Base-by-base conservation (phyloP, 1,140 invertebrate genomes). In the Drosophila sp. region DNA sequence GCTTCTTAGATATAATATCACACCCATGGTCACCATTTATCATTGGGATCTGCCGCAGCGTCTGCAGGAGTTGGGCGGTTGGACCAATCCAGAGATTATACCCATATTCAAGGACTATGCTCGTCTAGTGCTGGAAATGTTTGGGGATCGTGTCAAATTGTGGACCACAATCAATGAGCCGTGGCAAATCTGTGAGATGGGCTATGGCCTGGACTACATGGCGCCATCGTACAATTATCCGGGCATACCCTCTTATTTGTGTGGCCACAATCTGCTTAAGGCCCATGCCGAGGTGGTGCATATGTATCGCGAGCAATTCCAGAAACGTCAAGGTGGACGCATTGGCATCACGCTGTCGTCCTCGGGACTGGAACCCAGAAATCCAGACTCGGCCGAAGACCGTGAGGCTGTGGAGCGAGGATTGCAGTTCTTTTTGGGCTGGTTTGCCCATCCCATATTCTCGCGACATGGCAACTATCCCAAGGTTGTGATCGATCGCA, bases 131-230 rank as follows among this genome's bases (percentile, higher is more conserved):
- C 94, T 95, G 60, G 91, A 93, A 40, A 92, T 92, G 65, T 95
- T 94, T 69, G 95, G 94, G 0, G 93, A 94, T 84, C 92, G 94
- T 70, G 94, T 95, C 0, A 94, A 93, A 70, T 70, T 94, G 66
- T 96, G 95, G 95, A 94, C 95, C 1, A 96, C 96, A 0, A 94
- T 96, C 68, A 96, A 96, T 86, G 95, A 96, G 87, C 95, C 95
- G 3, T 94, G 94, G 92, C 94, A 95, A 69, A 93, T 94, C 3
- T 95, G 95, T 72, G 90, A 94, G 60, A 92, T 93, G 68, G 95
- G 94, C 10, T 96, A 96, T 80, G 94, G 94, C 2, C 92, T 92
- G 3, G 93, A 93, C 17, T 93, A 93, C 61, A 92, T 94, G 77
- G 94, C 94, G 1, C 94, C 94, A 0, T 93, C 93, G 0, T 91